Conservation (phyloP, 1,140 invertebrate species). For the Telenomus remus region DNA sequence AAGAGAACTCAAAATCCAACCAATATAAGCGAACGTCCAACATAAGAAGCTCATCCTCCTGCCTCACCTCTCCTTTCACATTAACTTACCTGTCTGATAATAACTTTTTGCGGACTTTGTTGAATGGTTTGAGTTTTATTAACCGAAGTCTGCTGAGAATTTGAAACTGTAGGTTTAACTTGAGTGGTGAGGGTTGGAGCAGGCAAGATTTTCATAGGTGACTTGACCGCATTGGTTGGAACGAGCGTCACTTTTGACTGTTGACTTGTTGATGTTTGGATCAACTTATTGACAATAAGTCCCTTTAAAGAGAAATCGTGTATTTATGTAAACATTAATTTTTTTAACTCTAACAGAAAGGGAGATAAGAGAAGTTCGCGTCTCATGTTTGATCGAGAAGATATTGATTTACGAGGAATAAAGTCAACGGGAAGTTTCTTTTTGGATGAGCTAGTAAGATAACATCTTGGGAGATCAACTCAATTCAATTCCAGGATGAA, state of each 20-base stretch:
- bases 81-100: slow-evolving; percentile 77
- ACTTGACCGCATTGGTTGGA: slow-evolving; percentile 74
- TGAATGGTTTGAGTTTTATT: slow-evolving; percentile 72
- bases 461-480: too few relatives aligned
- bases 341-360: not conserved
- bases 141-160: slow-evolving; percentile 61
- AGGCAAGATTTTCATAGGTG: slow-evolving; percentile 83
- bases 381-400: not conserved
- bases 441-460: too few relatives aligned
- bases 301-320: slow-evolving; percentile 64
- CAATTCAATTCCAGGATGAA: too few relatives aligned
- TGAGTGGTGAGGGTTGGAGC: slow-evolving; percentile 76
- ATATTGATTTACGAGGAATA: too few relatives aligned
- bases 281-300: slow-evolving; percentile 75
- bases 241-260: slow-evolving; percentile 70
- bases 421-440: too few relatives aligned
- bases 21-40: slow-evolving; percentile 25
- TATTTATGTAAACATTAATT: slow-evolving; percentile 3
- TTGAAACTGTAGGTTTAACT: slow-evolving; percentile 65
- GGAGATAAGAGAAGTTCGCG: not conserved
- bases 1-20: slow-evolving; percentile 27
- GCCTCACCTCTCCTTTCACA: not conserved
- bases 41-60: slow-evolving; percentile 1
- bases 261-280: slow-evolving; percentile 69
- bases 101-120: slow-evolving; percentile 77